Conservation (phyloP, 2,797 vertebrate species). For the Pyrocephalus nanus region DNA sequence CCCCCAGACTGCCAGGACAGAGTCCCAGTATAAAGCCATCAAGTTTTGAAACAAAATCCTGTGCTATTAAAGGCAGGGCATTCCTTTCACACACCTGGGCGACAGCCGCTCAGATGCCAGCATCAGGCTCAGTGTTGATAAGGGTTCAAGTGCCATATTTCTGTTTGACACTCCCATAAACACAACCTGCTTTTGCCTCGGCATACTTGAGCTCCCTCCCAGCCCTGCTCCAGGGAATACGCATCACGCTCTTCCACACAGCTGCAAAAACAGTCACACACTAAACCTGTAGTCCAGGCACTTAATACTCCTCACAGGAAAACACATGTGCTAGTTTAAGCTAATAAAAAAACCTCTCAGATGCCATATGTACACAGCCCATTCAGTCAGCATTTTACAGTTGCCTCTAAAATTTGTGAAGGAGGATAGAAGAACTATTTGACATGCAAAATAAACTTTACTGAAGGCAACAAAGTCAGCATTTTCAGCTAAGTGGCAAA, state of each 20-base stretch:
- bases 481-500: slow-evolving; percentile 38
- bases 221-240: slow-evolving; percentile 59
- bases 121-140: slow-evolving; percentile 13
- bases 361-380: slow-evolving; percentile 16
- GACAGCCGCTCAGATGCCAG: neutral
- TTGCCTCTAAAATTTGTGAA: slow-evolving; percentile 32
- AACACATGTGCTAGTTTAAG: slow-evolving; percentile 52
- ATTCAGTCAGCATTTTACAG: slow-evolving; percentile 50
- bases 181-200: slow-evolving; percentile 54
- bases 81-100: slow-evolving; percentile 20
- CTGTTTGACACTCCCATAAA: slow-evolving; percentile 63
- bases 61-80: neutral
- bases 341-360: slow-evolving; percentile 59
- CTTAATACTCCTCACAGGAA: slow-evolving; percentile 69
- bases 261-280: slow-evolving; percentile 72
- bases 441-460: slow-evolving; percentile 46
- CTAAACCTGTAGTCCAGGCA: slow-evolving; percentile 66
- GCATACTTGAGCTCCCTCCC: slow-evolving; percentile 52
- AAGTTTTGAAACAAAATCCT: slow-evolving; percentile 15
- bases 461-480: slow-evolving; percentile 21
- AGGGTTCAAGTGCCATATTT: slow-evolving; percentile 50
- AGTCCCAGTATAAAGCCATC: neutral
- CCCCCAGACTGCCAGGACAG: neutral
- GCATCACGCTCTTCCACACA: slow-evolving; percentile 66
- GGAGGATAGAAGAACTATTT: slow-evolving; percentile 22